A percentile compares a stretch with the other conserved stretches of the same genome.
These are phyloP conservation scores for Meriones unguiculatus DNA, from an alignment of 2,113 vertebrate species.

Conservation along the genomic window DNA sequence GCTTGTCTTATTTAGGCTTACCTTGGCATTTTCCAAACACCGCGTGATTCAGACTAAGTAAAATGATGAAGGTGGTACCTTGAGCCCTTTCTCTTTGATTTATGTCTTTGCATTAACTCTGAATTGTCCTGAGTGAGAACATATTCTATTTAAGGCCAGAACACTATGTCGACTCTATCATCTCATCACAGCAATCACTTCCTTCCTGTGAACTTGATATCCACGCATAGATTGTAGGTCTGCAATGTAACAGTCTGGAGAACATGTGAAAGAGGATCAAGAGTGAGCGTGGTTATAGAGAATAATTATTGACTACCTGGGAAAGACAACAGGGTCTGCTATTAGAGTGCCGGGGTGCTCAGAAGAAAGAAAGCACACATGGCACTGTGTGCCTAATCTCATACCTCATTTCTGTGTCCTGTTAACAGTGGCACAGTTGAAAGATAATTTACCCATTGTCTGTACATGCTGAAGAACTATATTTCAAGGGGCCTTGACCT, in stretches of 20 bases:
- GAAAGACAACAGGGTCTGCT: background rate
- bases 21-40: conserved; percentile 4
- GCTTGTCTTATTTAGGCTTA: background rate
- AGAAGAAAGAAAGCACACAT: fast-evolving
- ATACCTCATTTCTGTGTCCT: fast-evolving
- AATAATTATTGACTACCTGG: background rate
- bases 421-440: no score
- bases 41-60: background rate
- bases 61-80: background rate
- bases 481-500: background rate
- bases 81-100: background rate
- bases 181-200: background rate
- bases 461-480: background rate
- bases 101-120: background rate
- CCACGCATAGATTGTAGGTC: background rate
- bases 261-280: background rate
- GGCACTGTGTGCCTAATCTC: fast-evolving
- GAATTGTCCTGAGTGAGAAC: background rate
- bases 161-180: background rate
- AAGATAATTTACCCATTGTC: background rate
- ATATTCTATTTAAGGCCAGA: background rate
- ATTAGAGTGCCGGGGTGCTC: fast-evolving
- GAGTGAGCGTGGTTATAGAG: background rate
- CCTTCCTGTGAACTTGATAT: background rate
- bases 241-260: background rate